Conservation (phyloP, 2,888 invertebrate genomes). For the Hymenopus coronatus region DNA sequence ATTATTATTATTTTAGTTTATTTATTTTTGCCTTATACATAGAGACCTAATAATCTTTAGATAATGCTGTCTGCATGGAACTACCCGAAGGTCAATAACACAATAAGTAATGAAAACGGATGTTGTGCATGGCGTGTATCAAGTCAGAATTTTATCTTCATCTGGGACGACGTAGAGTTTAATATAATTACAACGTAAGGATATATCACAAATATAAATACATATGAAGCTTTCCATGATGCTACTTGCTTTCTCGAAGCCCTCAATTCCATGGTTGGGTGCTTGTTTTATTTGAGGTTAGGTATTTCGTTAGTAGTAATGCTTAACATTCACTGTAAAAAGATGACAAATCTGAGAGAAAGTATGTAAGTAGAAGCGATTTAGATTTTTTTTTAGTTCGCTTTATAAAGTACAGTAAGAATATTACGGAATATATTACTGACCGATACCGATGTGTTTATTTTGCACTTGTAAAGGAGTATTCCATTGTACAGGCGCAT, state of each 20-base stretch:
- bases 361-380: not conserved
- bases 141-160: not conserved
- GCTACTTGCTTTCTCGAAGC: not conserved
- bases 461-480: not conserved
- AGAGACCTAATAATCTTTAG: not conserved
- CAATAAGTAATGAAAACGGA: not conserved
- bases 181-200: not conserved
- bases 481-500: too few relatives aligned
- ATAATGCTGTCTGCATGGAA: not conserved
- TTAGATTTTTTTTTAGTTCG: not conserved
- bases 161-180: not conserved
- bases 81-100: not conserved
- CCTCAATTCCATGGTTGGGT: not conserved
- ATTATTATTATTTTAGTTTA: too few relatives aligned
- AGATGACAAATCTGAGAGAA: not conserved
- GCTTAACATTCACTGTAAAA: not conserved
- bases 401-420: not conserved
- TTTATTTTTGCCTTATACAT: too few relatives aligned
- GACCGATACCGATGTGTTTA: not conserved
- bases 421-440: not conserved
- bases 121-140: not conserved
- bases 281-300: not conserved
- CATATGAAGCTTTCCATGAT: not conserved
- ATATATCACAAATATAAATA: not conserved
- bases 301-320: not conserved